phyloP scores from a whole-genome alignment of 2,888 invertebrate genomes.

The Leucophenga montana region DNA sequence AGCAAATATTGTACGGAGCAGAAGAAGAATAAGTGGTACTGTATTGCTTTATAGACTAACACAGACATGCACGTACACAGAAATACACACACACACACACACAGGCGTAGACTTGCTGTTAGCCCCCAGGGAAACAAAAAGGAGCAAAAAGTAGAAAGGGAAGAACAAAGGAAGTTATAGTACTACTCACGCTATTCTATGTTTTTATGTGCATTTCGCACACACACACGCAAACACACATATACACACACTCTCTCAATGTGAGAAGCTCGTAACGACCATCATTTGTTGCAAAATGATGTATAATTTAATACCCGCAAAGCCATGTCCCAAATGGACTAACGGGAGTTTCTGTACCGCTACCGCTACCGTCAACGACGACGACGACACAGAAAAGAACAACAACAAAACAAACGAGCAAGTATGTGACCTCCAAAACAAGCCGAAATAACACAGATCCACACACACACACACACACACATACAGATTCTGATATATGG shows the following conservation, averaged over 20 bases:
- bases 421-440: slow-evolving; percentile 59
- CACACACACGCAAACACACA: too few relatives aligned
- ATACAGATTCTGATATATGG: not conserved
- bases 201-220: too few relatives aligned
- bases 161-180: slow-evolving; percentile 10
- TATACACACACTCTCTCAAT: not conserved
- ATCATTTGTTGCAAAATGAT: slow-evolving; percentile 69
- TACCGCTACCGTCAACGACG: too few relatives aligned
- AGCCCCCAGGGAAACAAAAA: too few relatives aligned
- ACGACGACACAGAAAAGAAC: not conserved
- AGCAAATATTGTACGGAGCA: not conserved
- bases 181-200: not conserved
- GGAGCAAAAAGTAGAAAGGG: not conserved
- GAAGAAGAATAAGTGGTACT: slow-evolving; percentile 2
- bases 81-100: slow-evolving; percentile 9
- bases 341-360: not conserved
- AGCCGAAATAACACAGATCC: slow-evolving; percentile 49
- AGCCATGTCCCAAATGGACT: slow-evolving; percentile 66
- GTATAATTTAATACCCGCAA: slow-evolving; percentile 69
- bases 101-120: not conserved
- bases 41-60: slow-evolving; percentile 33
- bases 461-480: slow-evolving; percentile 26
- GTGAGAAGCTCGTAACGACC: slow-evolving; percentile 50
- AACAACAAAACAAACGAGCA: slow-evolving; percentile 14
- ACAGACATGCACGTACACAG: slow-evolving; percentile 36